Evolutionary conservation across 2,888 invertebrate species (phyloP), one percentile per base, ranked within the genome.

Genomic region (Drosophila putrida): DNA sequence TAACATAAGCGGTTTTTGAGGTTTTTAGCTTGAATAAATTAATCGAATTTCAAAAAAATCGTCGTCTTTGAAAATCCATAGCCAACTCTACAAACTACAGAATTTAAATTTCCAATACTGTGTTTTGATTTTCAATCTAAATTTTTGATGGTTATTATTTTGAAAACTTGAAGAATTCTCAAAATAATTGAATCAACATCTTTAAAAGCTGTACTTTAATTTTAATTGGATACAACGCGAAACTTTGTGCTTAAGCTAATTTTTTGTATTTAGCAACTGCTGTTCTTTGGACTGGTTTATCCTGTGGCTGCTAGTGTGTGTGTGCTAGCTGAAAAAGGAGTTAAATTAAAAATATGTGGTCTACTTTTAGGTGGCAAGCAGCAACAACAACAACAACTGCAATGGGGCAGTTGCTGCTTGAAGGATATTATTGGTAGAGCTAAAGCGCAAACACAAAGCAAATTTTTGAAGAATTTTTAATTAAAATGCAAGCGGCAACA

Each of bases 331-430:
- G 28, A 15, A 39, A 47, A 6, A 50, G 59, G 67, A 82, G 77
- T 81, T 71, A 83, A 85, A 87, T 88, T 85, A 83, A 83, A 83
- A 83, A 84, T 85, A 77, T 83, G 85, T 83, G 83, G 83, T 83
- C 85, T 83, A 84, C 83, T 88, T 83, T 88, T 79, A 77, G 85
- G 83, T 82, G 86, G 80, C 69, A 54, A 75, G 50, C 78, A 63
- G 15, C 13, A 59, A n/a, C 38, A 39, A 10, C n/a, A 38, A 31
- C 47, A 31, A 31, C 49, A 75, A 54, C 78, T 60, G 15, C 27
- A 49, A 25, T 43, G 15, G 15, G 53, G 61, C 73, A 54, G 20
- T 68, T 65, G 69, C 66, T 65, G 69, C 66, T 61, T 50, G 44
- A 57, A 78, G 84, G 72, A 87, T 86, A 83, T 83, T 86, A 84